Evolutionary conservation across 2,888 invertebrate species (phyloP).

Genomic region (Ypsolopha sequella): DNA sequence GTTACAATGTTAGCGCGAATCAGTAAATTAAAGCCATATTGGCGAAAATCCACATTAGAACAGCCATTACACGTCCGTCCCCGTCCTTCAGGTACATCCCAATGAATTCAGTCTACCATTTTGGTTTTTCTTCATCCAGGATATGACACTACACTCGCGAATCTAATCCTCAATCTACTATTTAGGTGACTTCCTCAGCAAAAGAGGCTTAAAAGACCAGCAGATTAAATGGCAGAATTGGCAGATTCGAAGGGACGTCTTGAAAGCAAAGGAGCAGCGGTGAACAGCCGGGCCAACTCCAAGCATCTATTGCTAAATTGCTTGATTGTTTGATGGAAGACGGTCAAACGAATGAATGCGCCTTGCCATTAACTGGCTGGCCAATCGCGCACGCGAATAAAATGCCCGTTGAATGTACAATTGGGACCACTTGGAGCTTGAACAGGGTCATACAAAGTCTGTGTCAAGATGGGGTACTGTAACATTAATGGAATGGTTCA

Average conservation of each 20-base stretch:
- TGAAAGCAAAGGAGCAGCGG: not conserved
- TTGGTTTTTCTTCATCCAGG: slow-evolving; percentile 8
- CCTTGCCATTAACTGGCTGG: slow-evolving; percentile 50
- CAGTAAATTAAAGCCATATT: slow-evolving; percentile 44
- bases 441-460: slow-evolving; percentile 47
- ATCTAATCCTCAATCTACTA: too few relatives aligned
- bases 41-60: slow-evolving; percentile 46
- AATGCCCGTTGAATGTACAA: slow-evolving; percentile 35
- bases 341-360: slow-evolving; percentile 46
- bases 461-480: slow-evolving; percentile 28
- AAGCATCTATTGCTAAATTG: slow-evolving; percentile 53
- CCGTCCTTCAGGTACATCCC: slow-evolving; percentile 33
- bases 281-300: slow-evolving; percentile 1
- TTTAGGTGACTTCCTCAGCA: too few relatives aligned
- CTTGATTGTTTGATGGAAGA: slow-evolving; percentile 11
- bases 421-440: slow-evolving; percentile 51
- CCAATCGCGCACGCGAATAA: slow-evolving; percentile 43
- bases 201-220: not conserved
- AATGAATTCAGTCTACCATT: slow-evolving; percentile 41
- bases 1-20: slow-evolving; percentile 23
- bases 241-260: not conserved
- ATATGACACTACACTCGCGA: too few relatives aligned
- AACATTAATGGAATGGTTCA: not conserved
- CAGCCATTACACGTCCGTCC: slow-evolving; percentile 29
- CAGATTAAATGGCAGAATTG: not conserved